These are phyloP conservation scores for Xestoiulus laeticollis DNA, from an alignment of 2,888 invertebrate species.

Conservation along the genomic window DNA sequence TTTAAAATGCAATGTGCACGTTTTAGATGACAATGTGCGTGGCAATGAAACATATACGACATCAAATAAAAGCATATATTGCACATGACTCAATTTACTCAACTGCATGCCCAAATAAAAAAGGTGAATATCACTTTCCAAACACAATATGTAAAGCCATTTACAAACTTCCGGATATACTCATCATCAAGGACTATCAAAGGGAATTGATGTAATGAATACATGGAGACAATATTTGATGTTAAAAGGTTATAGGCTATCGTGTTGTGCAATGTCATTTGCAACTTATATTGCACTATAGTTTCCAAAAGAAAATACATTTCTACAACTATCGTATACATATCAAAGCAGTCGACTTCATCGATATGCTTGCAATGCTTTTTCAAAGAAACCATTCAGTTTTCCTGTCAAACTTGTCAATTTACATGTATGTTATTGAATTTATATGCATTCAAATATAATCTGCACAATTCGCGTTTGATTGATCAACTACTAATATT, in stretches of 20 bases:
- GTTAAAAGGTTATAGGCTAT: background rate
- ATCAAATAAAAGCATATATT: background rate
- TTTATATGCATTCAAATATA: background rate
- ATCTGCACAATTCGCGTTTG: background rate
- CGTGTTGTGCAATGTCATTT: background rate
- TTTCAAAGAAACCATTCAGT: background rate
- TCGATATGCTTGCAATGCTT: too few species aligned
- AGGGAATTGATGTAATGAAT: background rate
- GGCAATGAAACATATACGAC: background rate
- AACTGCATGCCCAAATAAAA: conserved; percentile 11
- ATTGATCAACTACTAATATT: background rate
- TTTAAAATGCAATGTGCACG: background rate
- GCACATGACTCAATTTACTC: background rate
- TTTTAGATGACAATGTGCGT: background rate
- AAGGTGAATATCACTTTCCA: background rate
- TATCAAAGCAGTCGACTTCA: background rate
- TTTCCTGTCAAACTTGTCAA: background rate
- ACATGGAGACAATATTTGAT: background rate
- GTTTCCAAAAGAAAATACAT: background rate
- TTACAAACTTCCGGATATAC: background rate
- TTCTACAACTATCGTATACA: background rate
- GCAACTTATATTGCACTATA: background rate
- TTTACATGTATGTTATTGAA: background rate
- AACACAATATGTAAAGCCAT: background rate
- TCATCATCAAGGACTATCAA: background rate